Evolutionary conservation across 2,797 vertebrate species (phyloP).

Genomic region (Spinus pinus): DNA sequence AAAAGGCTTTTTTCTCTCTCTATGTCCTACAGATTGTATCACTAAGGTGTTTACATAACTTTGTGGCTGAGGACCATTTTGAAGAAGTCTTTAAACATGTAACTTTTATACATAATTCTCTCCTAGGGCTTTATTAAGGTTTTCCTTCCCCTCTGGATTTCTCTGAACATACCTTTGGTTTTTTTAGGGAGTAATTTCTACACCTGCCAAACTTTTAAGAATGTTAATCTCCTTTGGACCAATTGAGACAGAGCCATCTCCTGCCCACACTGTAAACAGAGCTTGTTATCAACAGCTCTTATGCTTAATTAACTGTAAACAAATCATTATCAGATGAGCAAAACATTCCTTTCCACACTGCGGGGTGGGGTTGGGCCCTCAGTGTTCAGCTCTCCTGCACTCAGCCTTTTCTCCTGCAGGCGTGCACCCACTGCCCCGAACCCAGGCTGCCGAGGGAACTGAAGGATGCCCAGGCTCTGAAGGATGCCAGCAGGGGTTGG

Average conservation of each 20-base stretch:
- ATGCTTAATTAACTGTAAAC: conserved; percentile 33
- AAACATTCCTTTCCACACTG: conserved; percentile 16
- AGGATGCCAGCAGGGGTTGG: neutral
- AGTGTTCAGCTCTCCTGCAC: neutral
- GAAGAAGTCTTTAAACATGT: neutral
- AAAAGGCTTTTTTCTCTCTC: neutral
- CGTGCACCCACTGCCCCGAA: fast-evolving
- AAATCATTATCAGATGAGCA: neutral
- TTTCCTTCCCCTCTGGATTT: neutral
- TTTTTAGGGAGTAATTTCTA: conserved; percentile 4
- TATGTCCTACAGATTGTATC: neutral
- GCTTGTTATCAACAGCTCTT: conserved; percentile 21
- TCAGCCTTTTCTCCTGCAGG: neutral
- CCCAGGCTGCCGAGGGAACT: neutral
- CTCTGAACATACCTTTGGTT: neutral
- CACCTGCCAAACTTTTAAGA: conserved; percentile 9
- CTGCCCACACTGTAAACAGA: conserved; percentile 8
- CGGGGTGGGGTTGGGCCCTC: neutral
- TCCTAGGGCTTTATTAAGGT: neutral
- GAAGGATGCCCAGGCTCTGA: neutral
- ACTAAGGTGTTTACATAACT: neutral
- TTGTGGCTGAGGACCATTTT: neutral
- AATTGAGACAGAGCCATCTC: neutral
- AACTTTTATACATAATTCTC: neutral
- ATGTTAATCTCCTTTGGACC: neutral